Evolutionary conservation across 2,113 vertebrate species (phyloP), one percentile per base, ranked within the genome.

Genomic region (Nematolebias whitei): DNA sequence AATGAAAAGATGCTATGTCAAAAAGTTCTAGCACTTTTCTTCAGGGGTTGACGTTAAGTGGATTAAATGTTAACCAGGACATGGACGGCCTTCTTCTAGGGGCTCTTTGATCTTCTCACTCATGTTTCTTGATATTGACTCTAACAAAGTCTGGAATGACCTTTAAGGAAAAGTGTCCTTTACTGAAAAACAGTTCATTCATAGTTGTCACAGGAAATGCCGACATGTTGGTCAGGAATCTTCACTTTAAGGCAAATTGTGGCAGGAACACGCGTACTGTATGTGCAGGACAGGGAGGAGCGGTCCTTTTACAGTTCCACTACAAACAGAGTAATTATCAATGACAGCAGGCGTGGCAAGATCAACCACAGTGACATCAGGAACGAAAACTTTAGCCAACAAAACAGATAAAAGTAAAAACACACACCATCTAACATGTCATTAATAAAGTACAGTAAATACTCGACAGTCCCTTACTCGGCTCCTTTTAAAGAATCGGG

Each of bases 171-270:
- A 20, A 19, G 44, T 4, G 32, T 47, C 23, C 4, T 50, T 6
- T 26, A 24, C 23, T 51, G 15, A 13, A 16, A 23, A 51, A 24
- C 49, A 26, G n/a, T 19, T 12, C 0, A 20, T n/a, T 16, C 49
- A 26, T n/a, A n/a, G n/a, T n/a, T n/a, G n/a, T 6, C 47, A 22
- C 5, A 5, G 20, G 19, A 49, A 24, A 23, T 16, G 23, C 49
- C 61, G 59, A 59, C 12, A 29, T 26, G 4, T 9, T 26, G 49
- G 15, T 24, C 24, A 23, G 14, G 14, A 22, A 35, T 45, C 63
- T 24, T 2, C 47, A 24, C 39, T 76, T 74, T 77, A 81, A 87
- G 72, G 77, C 81, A 87, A 73, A 64, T 4, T 56, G n/a, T 23
- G 49, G 35, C 24, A 52, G 35, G 15, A 26, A 32, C 14, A 16